These are phyloP conservation scores for Cisticola juncidis DNA, from an alignment of 2,113 vertebrate species.

Conservation along the genomic window DNA sequence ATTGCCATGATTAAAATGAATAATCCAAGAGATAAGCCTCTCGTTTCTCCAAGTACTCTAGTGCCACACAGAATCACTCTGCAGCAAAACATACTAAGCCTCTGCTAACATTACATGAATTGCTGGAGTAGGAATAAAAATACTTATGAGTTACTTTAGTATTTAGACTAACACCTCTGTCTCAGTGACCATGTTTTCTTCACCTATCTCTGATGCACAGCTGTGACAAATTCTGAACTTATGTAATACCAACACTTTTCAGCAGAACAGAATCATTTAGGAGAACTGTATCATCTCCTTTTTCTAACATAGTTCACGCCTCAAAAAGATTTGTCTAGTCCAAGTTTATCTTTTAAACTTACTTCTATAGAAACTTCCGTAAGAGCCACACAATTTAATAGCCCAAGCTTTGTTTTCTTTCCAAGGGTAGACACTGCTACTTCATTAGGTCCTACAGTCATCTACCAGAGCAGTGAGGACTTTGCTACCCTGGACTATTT, in stretches of 20 bases:
- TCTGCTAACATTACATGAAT: neutral
- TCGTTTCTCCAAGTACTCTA: neutral
- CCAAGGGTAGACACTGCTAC: neutral
- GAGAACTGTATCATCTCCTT: neutral
- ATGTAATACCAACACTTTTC: neutral
- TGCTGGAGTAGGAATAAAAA: neutral
- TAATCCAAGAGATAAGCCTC: conserved; percentile 31
- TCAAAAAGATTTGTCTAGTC: neutral
- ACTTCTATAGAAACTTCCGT: rapidly evolving
- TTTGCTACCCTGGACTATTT: neutral
- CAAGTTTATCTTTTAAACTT: neutral
- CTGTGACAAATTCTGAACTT: neutral
- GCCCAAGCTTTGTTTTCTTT: neutral
- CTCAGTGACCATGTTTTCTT: neutral
- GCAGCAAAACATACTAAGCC: neutral
- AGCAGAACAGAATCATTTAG: neutral
- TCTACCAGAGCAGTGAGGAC: neutral
- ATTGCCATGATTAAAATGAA: conserved; percentile 8
- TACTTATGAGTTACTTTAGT: neutral
- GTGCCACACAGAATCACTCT: neutral
- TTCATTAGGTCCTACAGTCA: neutral
- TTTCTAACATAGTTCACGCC: neutral
- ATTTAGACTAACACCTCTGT: neutral
- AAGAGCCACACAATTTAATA: neutral
- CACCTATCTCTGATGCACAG: neutral